Conservation (phyloP, 2,113 vertebrate genomes). For the Emberiza fucata region DNA sequence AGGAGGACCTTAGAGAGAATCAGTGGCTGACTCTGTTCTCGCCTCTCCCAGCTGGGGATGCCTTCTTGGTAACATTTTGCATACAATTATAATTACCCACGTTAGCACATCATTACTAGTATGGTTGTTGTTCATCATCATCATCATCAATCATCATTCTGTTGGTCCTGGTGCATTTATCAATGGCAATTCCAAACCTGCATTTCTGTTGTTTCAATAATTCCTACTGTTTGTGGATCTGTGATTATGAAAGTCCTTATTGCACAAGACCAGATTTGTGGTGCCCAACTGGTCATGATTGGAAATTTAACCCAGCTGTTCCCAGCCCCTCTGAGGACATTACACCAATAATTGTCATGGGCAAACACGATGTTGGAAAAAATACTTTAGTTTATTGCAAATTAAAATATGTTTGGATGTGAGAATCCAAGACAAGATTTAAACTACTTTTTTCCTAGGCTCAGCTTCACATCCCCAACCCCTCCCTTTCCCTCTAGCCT, state of each 20-base stretch:
- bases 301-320: not conserved
- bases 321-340: not conserved
- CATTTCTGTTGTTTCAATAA: not conserved
- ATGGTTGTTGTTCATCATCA: too few relatives aligned
- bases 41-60: not conserved
- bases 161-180: not conserved
- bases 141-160: not conserved
- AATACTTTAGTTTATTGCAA: not conserved
- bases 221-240: not conserved
- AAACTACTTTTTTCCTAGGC: not conserved
- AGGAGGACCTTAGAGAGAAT: not conserved
- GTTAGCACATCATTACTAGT: not conserved
- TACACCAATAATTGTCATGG: not conserved
- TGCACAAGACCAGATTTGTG: not conserved
- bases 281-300: rapidly evolving
- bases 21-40: not conserved
- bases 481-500: not conserved
- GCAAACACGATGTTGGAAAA: not conserved
- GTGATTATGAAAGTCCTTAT: not conserved
- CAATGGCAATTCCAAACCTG: not conserved
- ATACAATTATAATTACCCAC: not conserved
- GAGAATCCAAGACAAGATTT: not conserved
- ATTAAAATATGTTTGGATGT: not conserved
- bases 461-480: not conserved
- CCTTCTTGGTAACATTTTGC: not conserved